Conservation (phyloP, 2,888 invertebrate species). For the Beris morrisii region DNA sequence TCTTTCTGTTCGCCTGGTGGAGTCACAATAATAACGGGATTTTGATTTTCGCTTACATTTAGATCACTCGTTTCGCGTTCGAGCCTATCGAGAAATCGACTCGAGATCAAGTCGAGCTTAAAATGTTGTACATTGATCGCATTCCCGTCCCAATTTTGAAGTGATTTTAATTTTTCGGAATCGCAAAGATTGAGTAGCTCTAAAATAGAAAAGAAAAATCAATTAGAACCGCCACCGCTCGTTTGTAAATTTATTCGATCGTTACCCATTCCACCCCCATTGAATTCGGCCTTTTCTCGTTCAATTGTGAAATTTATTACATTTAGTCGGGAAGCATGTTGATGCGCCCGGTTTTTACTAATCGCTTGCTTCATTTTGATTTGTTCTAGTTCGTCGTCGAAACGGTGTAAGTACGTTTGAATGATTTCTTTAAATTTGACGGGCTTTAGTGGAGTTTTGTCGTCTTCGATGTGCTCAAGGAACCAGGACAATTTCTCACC, state of each 20-base stretch:
- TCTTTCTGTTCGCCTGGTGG: not conserved
- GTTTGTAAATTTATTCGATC: slow-evolving; percentile 48
- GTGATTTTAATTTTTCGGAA: slow-evolving; percentile 47
- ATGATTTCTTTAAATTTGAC: slow-evolving; percentile 62
- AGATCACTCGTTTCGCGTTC: slow-evolving; percentile 36
- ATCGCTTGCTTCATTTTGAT: slow-evolving; percentile 78
- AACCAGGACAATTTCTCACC: slow-evolving; percentile 83
- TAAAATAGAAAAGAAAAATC: slow-evolving; percentile 35
- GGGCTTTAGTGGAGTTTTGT: slow-evolving; percentile 60
- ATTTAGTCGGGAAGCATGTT: slow-evolving; percentile 79
- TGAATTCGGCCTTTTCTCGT: slow-evolving; percentile 73
- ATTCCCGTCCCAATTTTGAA: slow-evolving; percentile 55
- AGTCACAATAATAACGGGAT: slow-evolving; percentile 4
- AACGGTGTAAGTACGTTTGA: slow-evolving; percentile 61
- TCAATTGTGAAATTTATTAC: slow-evolving; percentile 75
- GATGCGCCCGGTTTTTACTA: slow-evolving; percentile 66
- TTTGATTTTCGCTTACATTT: slow-evolving; percentile 1
- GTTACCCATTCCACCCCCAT: slow-evolving; percentile 73
- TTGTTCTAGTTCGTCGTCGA: slow-evolving; percentile 77
- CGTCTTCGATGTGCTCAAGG: slow-evolving; percentile 63
- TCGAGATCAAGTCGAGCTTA: slow-evolving; percentile 52
- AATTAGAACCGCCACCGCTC: not conserved
- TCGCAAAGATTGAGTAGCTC: slow-evolving; percentile 52
- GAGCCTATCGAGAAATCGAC: slow-evolving; percentile 47
- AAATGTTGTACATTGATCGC: slow-evolving; percentile 55